Evolutionary conservation across 2,888 invertebrate genomes (phyloP).

Genomic region (Smittia aterrima): DNA sequence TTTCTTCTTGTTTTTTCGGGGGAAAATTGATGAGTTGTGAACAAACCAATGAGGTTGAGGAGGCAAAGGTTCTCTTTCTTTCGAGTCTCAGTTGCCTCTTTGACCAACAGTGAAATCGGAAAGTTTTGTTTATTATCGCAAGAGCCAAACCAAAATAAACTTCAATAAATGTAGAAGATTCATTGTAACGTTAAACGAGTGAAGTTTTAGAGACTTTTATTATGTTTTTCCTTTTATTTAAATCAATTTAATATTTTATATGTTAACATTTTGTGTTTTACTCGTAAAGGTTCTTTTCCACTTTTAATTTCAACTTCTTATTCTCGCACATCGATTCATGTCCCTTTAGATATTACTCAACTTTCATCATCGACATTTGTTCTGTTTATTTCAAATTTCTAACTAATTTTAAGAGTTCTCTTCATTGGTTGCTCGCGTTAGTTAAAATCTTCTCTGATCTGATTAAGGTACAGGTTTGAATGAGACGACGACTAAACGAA

Average conservation of each 20-base stretch:
- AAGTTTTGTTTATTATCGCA: neutral
- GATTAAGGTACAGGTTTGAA: neutral
- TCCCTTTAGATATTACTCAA: neutral
- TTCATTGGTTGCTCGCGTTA: neutral
- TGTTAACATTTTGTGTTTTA: conserved; percentile 37
- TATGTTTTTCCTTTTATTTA: conserved; percentile 12
- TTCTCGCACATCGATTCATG: neutral
- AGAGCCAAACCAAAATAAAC: neutral
- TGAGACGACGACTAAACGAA: neutral
- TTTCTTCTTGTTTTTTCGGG: neutral
- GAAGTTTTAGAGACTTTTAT: conserved; percentile 14
- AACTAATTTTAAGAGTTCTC: conserved; percentile 31
- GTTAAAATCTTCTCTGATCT: neutral
- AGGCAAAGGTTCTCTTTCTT: neutral
- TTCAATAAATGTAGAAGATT: neutral
- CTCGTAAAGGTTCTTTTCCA: conserved; percentile 30
- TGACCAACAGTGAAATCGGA: neutral
- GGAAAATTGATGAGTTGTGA: neutral
- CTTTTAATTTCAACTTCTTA: neutral
- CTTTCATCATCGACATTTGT: conserved; percentile 4
- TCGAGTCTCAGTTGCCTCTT: neutral
- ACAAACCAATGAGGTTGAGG: neutral
- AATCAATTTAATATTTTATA: conserved; percentile 35
- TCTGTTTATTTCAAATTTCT: conserved; percentile 28
- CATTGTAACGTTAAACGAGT: neutral